Conservation (phyloP, 2,113 vertebrate species). For the Notarius quadriscutis region DNA sequence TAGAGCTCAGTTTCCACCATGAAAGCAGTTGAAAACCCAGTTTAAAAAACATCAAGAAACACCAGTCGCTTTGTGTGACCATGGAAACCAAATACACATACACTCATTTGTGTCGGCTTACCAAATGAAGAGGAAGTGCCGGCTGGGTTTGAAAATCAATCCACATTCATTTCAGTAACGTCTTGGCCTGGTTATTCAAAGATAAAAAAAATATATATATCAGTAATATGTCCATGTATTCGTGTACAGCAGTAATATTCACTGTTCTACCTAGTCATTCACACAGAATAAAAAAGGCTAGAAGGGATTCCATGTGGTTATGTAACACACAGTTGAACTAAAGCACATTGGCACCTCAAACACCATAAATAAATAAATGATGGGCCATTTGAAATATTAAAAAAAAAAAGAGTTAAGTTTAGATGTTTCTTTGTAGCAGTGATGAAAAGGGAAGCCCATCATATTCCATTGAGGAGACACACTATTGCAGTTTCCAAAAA, state of each 20-base stretch:
- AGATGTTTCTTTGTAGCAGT: background rate
- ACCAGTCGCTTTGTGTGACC: slow-evolving; percentile 13
- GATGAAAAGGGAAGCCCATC: background rate
- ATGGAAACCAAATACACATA: slow-evolving; percentile 48
- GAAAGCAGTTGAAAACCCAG: background rate
- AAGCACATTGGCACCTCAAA: background rate
- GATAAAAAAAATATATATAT: background rate
- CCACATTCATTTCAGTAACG: background rate
- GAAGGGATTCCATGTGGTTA: background rate
- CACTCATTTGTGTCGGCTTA: slow-evolving; percentile 17
- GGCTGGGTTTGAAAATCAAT: slow-evolving; percentile 12
- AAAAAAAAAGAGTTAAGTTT: background rate
- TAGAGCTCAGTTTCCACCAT: background rate
- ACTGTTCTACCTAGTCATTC: background rate
- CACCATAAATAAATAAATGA: slow-evolving; percentile 23
- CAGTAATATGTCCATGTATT: background rate
- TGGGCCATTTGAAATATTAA: background rate
- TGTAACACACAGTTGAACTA: background rate
- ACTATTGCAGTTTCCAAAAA: background rate
- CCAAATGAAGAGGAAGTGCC: slow-evolving; percentile 38
- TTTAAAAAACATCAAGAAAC: slow-evolving; percentile 24
- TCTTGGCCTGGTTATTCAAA: background rate
- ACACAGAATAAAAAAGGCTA: background rate
- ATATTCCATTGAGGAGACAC: background rate
- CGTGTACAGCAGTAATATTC: background rate